Conservation (phyloP, 1,140 invertebrate species). For the Microplitis demolitor region DNA sequence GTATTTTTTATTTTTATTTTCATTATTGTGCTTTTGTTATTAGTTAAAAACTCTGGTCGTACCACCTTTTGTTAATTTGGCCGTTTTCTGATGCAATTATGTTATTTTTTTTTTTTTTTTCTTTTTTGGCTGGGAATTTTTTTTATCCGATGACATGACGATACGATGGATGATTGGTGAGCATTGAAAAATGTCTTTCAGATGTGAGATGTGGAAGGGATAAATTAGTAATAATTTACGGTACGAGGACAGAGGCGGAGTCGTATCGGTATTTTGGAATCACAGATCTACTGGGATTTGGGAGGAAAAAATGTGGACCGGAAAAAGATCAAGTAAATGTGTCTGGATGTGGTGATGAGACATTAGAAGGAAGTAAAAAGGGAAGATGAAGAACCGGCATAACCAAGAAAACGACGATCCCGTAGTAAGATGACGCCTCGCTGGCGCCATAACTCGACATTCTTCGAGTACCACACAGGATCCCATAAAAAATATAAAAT, state of each 20-base stretch:
- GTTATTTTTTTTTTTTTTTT: too few relatives aligned
- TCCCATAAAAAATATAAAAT: conserved; percentile 31
- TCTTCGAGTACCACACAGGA: conserved; percentile 23
- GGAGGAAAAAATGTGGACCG: conserved; percentile 30
- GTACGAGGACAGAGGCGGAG: conserved; percentile 11
- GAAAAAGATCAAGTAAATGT: neutral
- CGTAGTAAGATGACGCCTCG: conserved; percentile 54
- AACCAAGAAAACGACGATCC: conserved; percentile 51
- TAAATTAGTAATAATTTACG: too few relatives aligned
- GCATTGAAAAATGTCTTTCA: too few relatives aligned
- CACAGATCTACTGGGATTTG: neutral
- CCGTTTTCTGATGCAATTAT: too few relatives aligned
- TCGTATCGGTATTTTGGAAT: conserved; percentile 25
- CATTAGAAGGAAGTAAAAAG: neutral
- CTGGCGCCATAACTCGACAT: conserved; percentile 46
- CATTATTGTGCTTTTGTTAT: neutral
- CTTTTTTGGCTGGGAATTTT: too few relatives aligned
- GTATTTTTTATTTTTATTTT: conserved; percentile 16
- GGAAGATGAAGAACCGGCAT: conserved; percentile 22
- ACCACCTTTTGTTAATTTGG: too few relatives aligned
- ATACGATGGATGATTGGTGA: too few relatives aligned
- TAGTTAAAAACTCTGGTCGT: too few relatives aligned
- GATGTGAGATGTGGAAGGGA: too few relatives aligned
- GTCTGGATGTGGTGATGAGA: neutral
- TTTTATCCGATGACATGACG: too few relatives aligned